Evolutionary conservation across 30 jellyfish, hydroid and myxozoan genomes (phyloP).

Genomic region (Turritopsis rubra): DNA sequence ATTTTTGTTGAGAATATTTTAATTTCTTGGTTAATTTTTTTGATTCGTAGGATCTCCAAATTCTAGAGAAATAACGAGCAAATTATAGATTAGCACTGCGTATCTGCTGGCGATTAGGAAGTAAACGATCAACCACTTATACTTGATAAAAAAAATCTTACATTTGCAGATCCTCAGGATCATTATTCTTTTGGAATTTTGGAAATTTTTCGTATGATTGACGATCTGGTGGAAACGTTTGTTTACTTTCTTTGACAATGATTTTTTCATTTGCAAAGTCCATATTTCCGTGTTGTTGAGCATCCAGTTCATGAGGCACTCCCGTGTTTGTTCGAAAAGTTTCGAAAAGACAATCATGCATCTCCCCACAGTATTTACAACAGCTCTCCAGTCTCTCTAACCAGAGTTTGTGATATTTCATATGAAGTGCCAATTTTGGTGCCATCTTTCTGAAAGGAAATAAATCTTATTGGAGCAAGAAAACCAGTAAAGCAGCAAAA

Average conservation of each 20-base stretch:
- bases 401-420: neutral
- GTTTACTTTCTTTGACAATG: neutral
- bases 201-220: neutral
- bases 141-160: neutral
- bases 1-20: neutral
- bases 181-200: neutral
- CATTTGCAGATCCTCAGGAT: neutral
- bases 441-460: neutral
- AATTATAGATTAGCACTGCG: too few relatives aligned
- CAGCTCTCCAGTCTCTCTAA: neutral
- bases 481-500: too few relatives aligned
- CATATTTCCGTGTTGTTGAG: neutral
- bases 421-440: slow-evolving; percentile 4
- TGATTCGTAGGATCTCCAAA: neutral
- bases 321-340: neutral
- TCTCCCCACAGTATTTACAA: neutral
- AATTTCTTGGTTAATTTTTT: too few relatives aligned
- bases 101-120: neutral
- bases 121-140: neutral
- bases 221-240: neutral
- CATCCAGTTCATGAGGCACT: neutral
- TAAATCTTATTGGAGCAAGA: too few relatives aligned
- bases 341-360: neutral
- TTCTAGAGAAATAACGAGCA: too few relatives aligned
- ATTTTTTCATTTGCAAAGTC: neutral